These are phyloP conservation scores for Hydrochoerus hydrochaeris DNA, from an alignment of 2,113 vertebrate genomes.

Conservation along the genomic window DNA sequence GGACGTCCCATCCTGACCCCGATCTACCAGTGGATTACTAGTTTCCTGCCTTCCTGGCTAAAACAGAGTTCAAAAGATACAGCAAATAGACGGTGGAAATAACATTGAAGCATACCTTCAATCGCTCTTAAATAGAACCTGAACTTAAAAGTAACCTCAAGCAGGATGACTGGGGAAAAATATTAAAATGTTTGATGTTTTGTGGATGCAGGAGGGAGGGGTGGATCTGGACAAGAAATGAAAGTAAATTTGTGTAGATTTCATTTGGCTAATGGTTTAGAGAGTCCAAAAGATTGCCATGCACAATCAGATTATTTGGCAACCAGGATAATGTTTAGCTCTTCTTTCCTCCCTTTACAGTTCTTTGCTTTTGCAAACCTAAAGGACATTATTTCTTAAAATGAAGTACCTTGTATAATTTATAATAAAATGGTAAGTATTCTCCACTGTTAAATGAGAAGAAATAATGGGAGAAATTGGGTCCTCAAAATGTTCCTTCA, in stretches of 20 bases:
- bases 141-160: neutral
- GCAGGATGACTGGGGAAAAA: neutral
- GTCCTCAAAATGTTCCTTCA: constrained; percentile 64
- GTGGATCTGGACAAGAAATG: neutral
- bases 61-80: neutral
- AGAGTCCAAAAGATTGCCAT: neutral
- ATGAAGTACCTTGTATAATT: neutral
- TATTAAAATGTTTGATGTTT: neutral
- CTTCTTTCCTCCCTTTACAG: neutral
- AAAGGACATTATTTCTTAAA: neutral
- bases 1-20: rapidly evolving
- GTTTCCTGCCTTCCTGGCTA: neutral
- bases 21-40: neutral
- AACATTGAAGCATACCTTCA: rapidly evolving
- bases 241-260: too few relatives aligned
- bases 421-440: neutral
- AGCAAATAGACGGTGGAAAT: neutral
- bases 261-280: neutral
- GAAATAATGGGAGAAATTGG: constrained; percentile 39
- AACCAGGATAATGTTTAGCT: neutral
- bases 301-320: too few relatives aligned
- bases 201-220: neutral
- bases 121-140: neutral
- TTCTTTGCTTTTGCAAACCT: neutral
- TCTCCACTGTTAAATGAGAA: neutral